phyloP scores from a whole-genome alignment of 2,113 vertebrate species.

The Cyprinodon variegatus region DNA sequence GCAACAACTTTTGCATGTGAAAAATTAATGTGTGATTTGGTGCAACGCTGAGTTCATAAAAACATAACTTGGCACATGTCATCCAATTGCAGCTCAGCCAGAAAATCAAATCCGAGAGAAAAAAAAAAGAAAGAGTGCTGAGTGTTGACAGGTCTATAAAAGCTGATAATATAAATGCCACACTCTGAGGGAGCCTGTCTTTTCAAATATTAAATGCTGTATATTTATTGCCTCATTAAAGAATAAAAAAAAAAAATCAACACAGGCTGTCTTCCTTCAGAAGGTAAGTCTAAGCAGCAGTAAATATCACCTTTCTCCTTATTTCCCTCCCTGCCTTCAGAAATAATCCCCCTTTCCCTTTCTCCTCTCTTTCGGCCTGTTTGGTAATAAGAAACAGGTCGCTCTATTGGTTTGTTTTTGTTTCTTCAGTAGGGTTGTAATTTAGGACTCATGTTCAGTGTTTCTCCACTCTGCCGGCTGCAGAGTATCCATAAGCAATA shows the following conservation, averaged over 20 bases:
- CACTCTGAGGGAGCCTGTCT: conserved; percentile 80
- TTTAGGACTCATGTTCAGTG: conserved; percentile 78
- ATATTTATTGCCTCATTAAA: conserved; percentile 84
- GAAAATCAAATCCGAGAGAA: conserved; percentile 44
- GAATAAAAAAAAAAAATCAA: conserved; percentile 56
- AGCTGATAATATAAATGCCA: conserved; percentile 86
- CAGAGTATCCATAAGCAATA: conserved; percentile 31
- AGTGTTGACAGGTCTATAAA: conserved; percentile 92
- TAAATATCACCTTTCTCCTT: conserved; percentile 60
- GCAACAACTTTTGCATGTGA: conserved; percentile 43
- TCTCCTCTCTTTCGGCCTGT: conserved; percentile 63
- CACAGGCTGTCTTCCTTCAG: conserved; percentile 59
- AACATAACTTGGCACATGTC: conserved; percentile 70
- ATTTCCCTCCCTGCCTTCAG: conserved; percentile 50
- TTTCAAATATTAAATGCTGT: conserved; percentile 82
- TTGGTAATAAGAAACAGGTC: conserved; percentile 79
- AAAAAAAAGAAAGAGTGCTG: conserved; percentile 57
- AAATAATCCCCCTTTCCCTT: conserved; percentile 45
- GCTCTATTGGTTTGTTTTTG: conserved; percentile 74
- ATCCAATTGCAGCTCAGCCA: conserved; percentile 73
- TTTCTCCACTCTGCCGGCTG: conserved; percentile 65
- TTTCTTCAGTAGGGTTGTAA: conserved; percentile 76
- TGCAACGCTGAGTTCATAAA: conserved; percentile 82
- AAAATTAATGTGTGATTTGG: conserved; percentile 67
- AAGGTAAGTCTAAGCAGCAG: conserved; percentile 56